Evolutionary conservation across 2,888 invertebrate species (phyloP).

Genomic region (Drosophila vallismaia): DNA sequence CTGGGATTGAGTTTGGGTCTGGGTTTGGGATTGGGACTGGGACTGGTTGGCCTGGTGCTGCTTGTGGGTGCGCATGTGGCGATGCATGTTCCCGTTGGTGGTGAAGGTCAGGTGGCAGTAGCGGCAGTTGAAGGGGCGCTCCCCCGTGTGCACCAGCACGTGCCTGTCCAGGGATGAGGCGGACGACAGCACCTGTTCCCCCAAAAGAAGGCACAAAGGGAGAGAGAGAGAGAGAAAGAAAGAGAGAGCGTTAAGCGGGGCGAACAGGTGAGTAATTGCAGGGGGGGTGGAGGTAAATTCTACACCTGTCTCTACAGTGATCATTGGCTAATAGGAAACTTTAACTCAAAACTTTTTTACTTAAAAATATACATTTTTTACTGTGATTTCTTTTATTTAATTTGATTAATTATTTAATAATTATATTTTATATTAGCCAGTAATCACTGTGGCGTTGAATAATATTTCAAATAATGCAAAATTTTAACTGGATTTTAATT

Average conservation of each 20-base stretch:
- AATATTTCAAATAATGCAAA: no score
- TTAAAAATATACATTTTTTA: no score
- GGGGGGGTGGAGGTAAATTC: not conserved
- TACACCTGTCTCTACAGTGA: constrained; percentile 13
- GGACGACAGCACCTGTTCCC: constrained; percentile 87
- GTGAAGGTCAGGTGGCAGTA: constrained; percentile 92
- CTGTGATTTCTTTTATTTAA: no score
- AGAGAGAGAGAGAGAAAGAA: not conserved
- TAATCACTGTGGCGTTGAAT: no score
- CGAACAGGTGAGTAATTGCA: constrained; percentile 31
- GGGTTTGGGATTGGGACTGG: constrained; percentile 56
- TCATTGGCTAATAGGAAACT: not conserved
- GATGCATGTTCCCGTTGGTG: constrained; percentile 93
- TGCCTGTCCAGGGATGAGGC: constrained; percentile 92
- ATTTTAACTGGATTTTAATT: no score
- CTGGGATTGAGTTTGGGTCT: constrained; percentile 58
- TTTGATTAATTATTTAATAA: no score
- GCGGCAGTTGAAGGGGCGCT: constrained; percentile 91
- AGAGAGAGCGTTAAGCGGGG: not conserved
- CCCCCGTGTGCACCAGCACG: constrained; percentile 91
- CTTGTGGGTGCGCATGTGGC: constrained; percentile 90
- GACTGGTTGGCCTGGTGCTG: constrained; percentile 79
- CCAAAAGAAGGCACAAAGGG: not conserved
- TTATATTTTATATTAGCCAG: no score
- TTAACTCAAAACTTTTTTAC: no score